These are phyloP conservation scores for Pantherophis vulpinus DNA, from an alignment of 2,797 vertebrate species.

Conservation along the genomic window DNA sequence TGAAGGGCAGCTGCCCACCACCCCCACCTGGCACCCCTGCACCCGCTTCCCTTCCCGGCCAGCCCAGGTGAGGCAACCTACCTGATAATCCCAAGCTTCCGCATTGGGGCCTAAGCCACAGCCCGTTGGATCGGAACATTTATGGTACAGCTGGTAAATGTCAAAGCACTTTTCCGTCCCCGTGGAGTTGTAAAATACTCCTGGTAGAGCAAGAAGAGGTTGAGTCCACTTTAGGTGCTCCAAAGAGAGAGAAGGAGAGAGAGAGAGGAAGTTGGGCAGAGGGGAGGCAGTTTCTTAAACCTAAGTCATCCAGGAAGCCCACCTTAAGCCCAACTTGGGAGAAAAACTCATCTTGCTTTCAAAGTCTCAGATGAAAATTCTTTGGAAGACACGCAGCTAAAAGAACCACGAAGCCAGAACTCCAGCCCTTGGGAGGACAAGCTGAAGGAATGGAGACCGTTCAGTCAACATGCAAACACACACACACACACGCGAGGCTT, in stretches of 20 bases:
- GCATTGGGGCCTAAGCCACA: conserved; percentile 81
- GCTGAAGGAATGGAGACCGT: background rate
- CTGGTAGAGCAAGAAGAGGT: conserved; percentile 62
- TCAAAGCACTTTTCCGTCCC: conserved; percentile 76
- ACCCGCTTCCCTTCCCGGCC: background rate
- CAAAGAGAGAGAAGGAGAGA: background rate
- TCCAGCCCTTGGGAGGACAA: background rate
- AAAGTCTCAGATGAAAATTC: background rate
- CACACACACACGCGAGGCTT: background rate
- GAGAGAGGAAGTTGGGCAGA: background rate
- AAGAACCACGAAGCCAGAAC: no score
- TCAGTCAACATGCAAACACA: no score
- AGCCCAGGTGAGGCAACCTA: conserved; percentile 40
- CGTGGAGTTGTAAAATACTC: conserved; percentile 86
- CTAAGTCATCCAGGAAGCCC: background rate
- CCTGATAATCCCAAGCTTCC: conserved; percentile 96
- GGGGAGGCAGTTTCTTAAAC: background rate
- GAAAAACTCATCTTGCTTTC: background rate
- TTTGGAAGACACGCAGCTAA: background rate
- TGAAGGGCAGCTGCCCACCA: background rate
- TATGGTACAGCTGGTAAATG: conserved; percentile 77
- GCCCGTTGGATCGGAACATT: conserved; percentile 90
- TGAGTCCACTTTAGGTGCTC: background rate
- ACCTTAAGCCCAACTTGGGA: background rate
- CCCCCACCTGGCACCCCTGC: no score